Evolutionary conservation across 2,797 vertebrate genomes (phyloP).

Genomic region (Chiloscyllium punctatum): DNA sequence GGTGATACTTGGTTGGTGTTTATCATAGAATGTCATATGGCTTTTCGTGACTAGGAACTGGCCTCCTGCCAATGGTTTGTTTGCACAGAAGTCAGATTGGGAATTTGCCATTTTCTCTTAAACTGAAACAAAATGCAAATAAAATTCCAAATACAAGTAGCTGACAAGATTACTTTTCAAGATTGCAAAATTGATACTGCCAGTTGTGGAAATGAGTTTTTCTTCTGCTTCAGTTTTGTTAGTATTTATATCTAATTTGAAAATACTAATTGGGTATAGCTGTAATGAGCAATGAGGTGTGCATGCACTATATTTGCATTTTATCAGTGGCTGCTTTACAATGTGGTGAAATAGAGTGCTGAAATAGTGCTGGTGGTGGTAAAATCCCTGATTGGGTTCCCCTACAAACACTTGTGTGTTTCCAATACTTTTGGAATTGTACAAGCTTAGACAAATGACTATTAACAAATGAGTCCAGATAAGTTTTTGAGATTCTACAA

Average conservation of each 20-base stretch:
- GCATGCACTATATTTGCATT: background rate
- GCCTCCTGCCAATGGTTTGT: background rate
- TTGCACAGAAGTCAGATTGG: background rate
- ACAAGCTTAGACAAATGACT: background rate
- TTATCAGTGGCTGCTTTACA: background rate
- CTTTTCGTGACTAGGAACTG: slow-evolving; percentile 19
- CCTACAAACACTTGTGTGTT: background rate
- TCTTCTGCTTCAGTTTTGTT: background rate
- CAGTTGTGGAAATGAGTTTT: background rate
- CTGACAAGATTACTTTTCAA: background rate
- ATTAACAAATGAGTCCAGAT: background rate
- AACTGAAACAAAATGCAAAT: background rate
- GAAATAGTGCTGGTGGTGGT: background rate
- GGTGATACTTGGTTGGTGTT: background rate
- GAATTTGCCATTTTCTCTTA: background rate
- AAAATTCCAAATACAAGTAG: background rate
- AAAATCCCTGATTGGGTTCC: background rate
- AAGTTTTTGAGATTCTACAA: background rate
- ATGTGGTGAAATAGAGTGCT: background rate
- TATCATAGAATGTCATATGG: background rate
- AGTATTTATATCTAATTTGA: background rate
- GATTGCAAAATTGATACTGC: background rate
- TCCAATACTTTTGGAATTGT: background rate
- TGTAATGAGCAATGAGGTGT: background rate
- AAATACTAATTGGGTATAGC: background rate